Evolutionary conservation across 1,140 invertebrate species (phyloP).

Genomic region (Listronotus bonariensis): DNA sequence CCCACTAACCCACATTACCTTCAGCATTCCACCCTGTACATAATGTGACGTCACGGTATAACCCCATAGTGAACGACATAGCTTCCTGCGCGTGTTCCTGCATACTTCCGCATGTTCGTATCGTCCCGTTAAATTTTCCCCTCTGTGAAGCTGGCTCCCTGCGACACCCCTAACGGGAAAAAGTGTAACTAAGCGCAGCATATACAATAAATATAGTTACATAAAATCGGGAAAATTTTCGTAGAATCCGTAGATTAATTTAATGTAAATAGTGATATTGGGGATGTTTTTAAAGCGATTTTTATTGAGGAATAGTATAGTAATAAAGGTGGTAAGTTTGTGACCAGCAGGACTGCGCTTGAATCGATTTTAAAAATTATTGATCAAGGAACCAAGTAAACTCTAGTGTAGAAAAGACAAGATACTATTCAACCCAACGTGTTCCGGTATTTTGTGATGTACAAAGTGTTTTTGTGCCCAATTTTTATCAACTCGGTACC

Average conservation of each 20-base stretch:
- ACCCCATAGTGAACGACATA: neutral
- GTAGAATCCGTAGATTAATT: constrained; percentile 5
- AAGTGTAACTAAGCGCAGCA: constrained; percentile 44
- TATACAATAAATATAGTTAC: constrained; percentile 43
- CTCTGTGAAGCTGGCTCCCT: constrained; percentile 31
- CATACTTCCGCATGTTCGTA: constrained; percentile 29
- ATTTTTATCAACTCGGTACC: constrained; percentile 29
- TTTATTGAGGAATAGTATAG: too few relatives aligned
- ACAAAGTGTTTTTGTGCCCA: constrained; percentile 34
- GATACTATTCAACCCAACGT: constrained; percentile 43
- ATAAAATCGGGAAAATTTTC: constrained; percentile 33
- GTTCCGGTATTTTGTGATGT: constrained; percentile 49
- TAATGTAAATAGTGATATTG: neutral
- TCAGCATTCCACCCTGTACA: constrained; percentile 13
- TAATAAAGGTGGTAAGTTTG: too few relatives aligned
- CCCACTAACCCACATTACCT: constrained; percentile 23
- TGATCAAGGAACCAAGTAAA: constrained; percentile 43
- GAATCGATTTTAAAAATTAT: constrained; percentile 51
- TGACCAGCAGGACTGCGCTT: constrained; percentile 31
- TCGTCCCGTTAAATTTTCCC: constrained; percentile 34
- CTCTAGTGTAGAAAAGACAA: constrained; percentile 34
- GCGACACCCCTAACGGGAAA: constrained; percentile 40
- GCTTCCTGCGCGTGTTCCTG: constrained; percentile 11
- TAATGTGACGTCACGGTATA: constrained; percentile 21
- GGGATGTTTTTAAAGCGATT: constrained; percentile 4